Evolutionary conservation across 2,113 vertebrate genomes (phyloP), one percentile per base, ranked within the genome.

Genomic region (Laticauda laticaudata): DNA sequence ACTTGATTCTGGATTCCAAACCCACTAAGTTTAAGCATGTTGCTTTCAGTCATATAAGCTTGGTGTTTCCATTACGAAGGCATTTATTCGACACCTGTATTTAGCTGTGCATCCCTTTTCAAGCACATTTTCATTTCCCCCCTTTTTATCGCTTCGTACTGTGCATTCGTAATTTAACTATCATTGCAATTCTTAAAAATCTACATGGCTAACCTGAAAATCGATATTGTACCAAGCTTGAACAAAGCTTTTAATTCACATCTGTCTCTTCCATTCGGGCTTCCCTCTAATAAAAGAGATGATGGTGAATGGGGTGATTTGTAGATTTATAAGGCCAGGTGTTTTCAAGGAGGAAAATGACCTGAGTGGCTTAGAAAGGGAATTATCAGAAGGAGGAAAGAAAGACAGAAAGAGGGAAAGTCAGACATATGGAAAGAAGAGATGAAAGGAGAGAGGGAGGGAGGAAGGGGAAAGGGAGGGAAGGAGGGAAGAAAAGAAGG

Each of bases 51-150:
- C 89, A 96, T 64, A 92, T 69, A 95, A 96, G 94, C 92, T 93
- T 96, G 96, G 96, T 92, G 94, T 96, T 97, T 97, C 94, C 97
- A 96, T 95, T 97, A 95, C 92, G 93, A 92, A 96, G 95, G 95
- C 96, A 90, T 96, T 96, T 97, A 94, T 95, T 95, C 95, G 95
- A 93, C 93, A 95, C 95, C 94, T 97, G 94, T 94, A 96, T 95
- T 97, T 93, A 34, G 45, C 24, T 48, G 48, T 86, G 55, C 93
- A 69, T 90, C 92, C 94, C 93, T 97, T 97, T 96, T 94, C 95
- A 94, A 95, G 51, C 91, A 93, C 95, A 95, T 96, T 97, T 97
- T 95, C 94, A 95, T 48, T 97, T 97, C 97, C 96, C 95, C 93
- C 93, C 53, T 89, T 92, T 92, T 93, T 93, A 96, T 93, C 90